Evolutionary conservation across 37 sponge, comb jelly and placozoan species (phyloP).

Genomic region (Aplysina aerophoba): DNA sequence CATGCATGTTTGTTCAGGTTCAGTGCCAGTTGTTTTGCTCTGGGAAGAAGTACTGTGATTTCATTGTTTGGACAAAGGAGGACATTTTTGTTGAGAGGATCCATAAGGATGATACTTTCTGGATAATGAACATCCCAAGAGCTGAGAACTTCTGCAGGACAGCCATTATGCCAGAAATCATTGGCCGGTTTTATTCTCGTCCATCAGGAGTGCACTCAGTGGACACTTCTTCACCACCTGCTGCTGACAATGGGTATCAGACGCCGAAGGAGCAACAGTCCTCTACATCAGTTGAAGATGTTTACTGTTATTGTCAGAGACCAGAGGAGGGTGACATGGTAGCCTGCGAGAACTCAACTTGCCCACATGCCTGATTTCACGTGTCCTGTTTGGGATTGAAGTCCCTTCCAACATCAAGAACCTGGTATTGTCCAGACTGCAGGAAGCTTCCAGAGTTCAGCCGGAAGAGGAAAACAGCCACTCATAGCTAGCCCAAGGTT

Average conservation of each 20-base stretch:
- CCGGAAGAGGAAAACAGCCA: constrained; percentile 19
- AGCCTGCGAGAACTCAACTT: constrained; percentile 55
- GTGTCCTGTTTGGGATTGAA: constrained; percentile 46
- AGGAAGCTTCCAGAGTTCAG: constrained; percentile 32
- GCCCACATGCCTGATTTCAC: constrained; percentile 55
- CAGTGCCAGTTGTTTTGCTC: constrained; percentile 49
- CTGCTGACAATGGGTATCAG: too few species aligned
- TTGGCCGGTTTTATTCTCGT: constrained; percentile 53
- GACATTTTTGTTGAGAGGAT: constrained; percentile 2
- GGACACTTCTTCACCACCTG: too few species aligned
- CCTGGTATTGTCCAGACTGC: constrained; percentile 71
- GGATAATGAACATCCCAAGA: background rate
- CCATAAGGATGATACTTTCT: background rate
- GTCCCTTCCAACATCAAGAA: constrained; percentile 11
- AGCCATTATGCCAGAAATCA: constrained; percentile 48
- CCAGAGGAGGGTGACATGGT: constrained; percentile 59
- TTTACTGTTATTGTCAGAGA: constrained; percentile 53
- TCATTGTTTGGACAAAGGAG: constrained; percentile 32
- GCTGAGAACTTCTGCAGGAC: background rate
- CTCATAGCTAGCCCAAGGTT: too few species aligned
- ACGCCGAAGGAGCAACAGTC: too few species aligned
- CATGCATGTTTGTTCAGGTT: constrained; percentile 27
- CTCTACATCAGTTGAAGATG: too few species aligned
- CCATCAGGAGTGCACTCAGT: background rate
- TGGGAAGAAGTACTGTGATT: constrained; percentile 36